Conservation (phyloP, 2,113 vertebrate genomes). For the Eleginops maclovinus region DNA sequence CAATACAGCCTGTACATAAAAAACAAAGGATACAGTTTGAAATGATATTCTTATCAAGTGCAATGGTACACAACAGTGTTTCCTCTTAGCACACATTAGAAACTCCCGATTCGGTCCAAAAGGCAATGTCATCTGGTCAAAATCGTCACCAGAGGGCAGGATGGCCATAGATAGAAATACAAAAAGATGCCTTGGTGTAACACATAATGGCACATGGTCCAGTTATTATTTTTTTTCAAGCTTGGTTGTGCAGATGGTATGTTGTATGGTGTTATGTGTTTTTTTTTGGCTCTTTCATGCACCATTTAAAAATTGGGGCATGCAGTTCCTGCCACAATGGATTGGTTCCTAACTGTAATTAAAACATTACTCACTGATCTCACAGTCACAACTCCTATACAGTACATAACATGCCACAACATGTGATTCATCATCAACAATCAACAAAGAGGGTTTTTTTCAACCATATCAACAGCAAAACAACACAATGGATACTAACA, state of each 20-base stretch:
- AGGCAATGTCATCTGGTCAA: slow-evolving; percentile 56
- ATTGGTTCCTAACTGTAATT: not conserved
- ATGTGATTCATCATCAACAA: not conserved
- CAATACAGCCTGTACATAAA: not conserved
- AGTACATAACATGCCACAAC: no score
- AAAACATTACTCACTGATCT: not conserved
- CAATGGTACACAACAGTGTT: not conserved
- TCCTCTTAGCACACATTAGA: not conserved
- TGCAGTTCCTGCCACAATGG: not conserved
- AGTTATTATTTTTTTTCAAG: not conserved
- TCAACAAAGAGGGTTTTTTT: not conserved
- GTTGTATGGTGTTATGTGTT: not conserved
- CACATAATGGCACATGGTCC: slow-evolving; percentile 15
- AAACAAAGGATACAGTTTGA: not conserved
- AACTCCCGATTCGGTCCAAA: slow-evolving; percentile 22
- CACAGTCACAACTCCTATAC: not conserved
- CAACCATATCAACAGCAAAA: not conserved
- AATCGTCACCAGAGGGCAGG: slow-evolving; percentile 33
- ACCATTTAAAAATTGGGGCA: no score
- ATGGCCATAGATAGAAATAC: slow-evolving; percentile 26
- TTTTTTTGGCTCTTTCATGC: not conserved
- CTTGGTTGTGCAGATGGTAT: not conserved
- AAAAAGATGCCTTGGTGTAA: slow-evolving; percentile 18
- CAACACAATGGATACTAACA: not conserved
- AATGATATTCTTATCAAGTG: not conserved